phyloP scores from a whole-genome alignment of 2,113 vertebrate species.

The Acrocephalus arundinaceus region DNA sequence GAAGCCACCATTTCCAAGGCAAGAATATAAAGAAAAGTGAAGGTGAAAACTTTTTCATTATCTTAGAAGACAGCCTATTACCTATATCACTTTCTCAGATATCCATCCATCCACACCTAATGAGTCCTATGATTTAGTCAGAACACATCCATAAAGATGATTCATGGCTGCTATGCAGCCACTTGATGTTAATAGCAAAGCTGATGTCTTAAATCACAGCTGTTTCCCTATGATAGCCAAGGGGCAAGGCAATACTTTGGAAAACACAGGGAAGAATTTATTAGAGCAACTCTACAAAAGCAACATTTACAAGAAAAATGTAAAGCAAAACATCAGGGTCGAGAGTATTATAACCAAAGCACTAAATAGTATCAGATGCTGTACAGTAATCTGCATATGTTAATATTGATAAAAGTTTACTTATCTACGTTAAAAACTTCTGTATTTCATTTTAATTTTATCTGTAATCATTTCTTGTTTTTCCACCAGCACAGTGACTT shows the following conservation, averaged over 20 bases:
- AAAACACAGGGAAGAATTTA: slow-evolving; percentile 56
- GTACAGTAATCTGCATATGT: neutral
- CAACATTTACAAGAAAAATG: slow-evolving; percentile 53
- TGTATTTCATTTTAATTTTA: neutral
- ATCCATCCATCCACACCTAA: slow-evolving; percentile 62
- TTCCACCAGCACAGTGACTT: neutral
- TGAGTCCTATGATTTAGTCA: slow-evolving; percentile 53
- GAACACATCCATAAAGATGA: slow-evolving; percentile 67
- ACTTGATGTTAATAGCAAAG: slow-evolving; percentile 62
- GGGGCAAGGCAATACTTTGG: slow-evolving; percentile 59
- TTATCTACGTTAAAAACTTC: neutral
- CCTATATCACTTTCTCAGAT: slow-evolving; percentile 11
- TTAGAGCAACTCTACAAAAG: slow-evolving; percentile 14
- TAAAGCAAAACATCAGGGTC: slow-evolving; percentile 6
- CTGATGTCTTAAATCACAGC: slow-evolving; percentile 70
- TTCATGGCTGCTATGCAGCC: slow-evolving; percentile 60
- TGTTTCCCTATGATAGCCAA: slow-evolving; percentile 63
- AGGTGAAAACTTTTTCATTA: slow-evolving; percentile 42
- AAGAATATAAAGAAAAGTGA: neutral
- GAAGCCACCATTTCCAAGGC: neutral
- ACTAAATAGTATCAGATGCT: neutral
- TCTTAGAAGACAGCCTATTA: slow-evolving; percentile 35
- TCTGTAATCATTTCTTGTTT: neutral
- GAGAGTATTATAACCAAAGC: slow-evolving; percentile 5
- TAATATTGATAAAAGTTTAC: neutral